Percentiles rank a stretch among this genome's conserved stretches.
Conservation (phyloP, 2,797 vertebrate genomes). For the Enteromius unitaeniatus region DNA sequence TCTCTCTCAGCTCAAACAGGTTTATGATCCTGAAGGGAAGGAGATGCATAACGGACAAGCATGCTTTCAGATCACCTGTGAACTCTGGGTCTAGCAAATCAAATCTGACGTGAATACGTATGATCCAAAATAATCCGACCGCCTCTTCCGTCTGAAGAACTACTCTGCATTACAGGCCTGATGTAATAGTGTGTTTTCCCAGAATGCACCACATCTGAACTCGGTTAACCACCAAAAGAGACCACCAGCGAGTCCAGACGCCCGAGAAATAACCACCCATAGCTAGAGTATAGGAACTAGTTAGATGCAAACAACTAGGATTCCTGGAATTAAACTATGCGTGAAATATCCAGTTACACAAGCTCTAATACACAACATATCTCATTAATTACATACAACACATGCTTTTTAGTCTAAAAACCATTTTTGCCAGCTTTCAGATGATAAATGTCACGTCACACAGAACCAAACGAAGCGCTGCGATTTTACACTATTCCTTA, state of each 20-base stretch:
- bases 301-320: neutral
- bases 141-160: slow-evolving; percentile 19
- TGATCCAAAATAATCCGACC: neutral
- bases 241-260: slow-evolving; percentile 8
- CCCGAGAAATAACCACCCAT: slow-evolving; percentile 14
- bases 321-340: neutral
- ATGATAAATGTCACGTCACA: neutral
- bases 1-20: slow-evolving; percentile 23
- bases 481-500: slow-evolving; percentile 1
- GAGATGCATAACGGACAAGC: neutral
- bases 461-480: neutral
- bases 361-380: neutral
- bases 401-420: neutral
- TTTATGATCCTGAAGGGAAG: slow-evolving; percentile 64
- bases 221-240: slow-evolving; percentile 45
- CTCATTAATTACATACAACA: neutral
- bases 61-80: neutral
- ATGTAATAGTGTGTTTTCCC: slow-evolving; percentile 43
- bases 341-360: neutral
- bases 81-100: slow-evolving; percentile 11
- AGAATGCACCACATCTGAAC: slow-evolving; percentile 54
- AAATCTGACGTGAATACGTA: neutral
- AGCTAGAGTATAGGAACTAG: slow-evolving; percentile 7
- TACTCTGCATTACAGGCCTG: slow-evolving; percentile 40
- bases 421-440: neutral